Evolutionary conservation across 1,140 invertebrate genomes (phyloP), one percentile per base, ranked within the genome.

Genomic region (Drosophila yakuba): DNA sequence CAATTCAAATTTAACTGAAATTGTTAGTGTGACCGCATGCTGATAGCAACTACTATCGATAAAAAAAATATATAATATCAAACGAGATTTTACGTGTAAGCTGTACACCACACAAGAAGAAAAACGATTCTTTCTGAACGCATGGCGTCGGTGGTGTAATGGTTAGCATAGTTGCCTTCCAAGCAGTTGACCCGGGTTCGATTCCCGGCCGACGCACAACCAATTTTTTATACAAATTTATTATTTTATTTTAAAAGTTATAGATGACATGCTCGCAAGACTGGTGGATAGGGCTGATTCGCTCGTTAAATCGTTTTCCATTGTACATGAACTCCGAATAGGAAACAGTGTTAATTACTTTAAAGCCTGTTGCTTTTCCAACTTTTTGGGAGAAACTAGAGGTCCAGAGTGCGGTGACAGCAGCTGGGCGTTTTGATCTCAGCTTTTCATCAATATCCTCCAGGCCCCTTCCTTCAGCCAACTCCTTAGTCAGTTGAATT

Each of bases 121-220:
- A 25, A 54, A 54, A 25, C 48, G 5, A 17, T 17, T 17, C 17
- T 17, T 17, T 0, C 17, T 17, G 17, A 17, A 17, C 17, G 17
- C 20, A 66, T 76, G 77, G 91, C 91, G 91, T 92, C 90, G 90
- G 95, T 96, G 95, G 95, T 96, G 95, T 96, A 96, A 95, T 95
- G 95, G 95, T 96, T 93, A 96, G 95, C 95, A 96, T 96, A 95
- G 95, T 95, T 96, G 95, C 95, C 95, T 96, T 96, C 96, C 96
- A 97, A 97, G 96, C 96, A 97, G 95, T 96, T 96, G 97, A 97
- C 96, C 96, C 96, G 96, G 95, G 96, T 97, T 97, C 96, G 96
- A 97, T 96, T 97, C 96, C 95, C 96, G 96, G 96, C 95, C 41
- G 41, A 43, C 41, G 41, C 15, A 17, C 41, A 43, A 1, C 15